Evolutionary conservation across 2,113 vertebrate species (phyloP).

Genomic region (Capra hircus): DNA sequence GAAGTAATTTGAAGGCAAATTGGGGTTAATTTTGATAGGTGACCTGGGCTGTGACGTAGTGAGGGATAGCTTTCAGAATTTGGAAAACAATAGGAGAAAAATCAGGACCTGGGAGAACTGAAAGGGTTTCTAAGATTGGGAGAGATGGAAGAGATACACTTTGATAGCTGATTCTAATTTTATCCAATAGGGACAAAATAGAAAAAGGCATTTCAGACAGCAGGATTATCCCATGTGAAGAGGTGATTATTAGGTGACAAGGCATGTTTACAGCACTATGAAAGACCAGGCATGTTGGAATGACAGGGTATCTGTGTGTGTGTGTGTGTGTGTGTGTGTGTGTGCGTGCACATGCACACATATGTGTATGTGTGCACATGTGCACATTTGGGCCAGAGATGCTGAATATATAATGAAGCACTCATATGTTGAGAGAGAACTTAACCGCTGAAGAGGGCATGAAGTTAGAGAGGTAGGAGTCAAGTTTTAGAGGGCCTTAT

Average conservation of each 20-base stretch:
- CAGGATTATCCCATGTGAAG: not conserved
- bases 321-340: not conserved
- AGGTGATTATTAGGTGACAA: not conserved
- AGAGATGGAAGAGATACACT: not conserved
- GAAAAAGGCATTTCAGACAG: not conserved
- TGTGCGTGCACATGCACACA: not conserved
- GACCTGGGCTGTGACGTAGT: not conserved
- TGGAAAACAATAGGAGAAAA: not conserved
- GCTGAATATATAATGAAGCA: not conserved
- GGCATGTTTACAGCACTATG: not conserved
- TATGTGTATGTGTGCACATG: rapidly evolving
- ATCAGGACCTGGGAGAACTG: not conserved
- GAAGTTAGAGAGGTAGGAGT: too few species aligned
- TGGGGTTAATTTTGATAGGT: not conserved
- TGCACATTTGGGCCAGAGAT: not conserved
- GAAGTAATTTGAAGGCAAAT: not conserved
- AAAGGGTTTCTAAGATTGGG: not conserved
- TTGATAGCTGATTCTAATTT: not conserved
- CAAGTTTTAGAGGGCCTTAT: not conserved
- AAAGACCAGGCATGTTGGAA: not conserved
- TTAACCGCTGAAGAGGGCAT: rapidly evolving
- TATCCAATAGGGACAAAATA: not conserved
- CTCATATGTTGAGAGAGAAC: rapidly evolving
- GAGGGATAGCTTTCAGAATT: not conserved
- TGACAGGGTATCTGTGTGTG: not conserved